Evolutionary conservation across 2,797 vertebrate genomes (phyloP), one percentile per base, ranked within the genome.

Genomic region (Microctenopoma lineatum): DNA sequence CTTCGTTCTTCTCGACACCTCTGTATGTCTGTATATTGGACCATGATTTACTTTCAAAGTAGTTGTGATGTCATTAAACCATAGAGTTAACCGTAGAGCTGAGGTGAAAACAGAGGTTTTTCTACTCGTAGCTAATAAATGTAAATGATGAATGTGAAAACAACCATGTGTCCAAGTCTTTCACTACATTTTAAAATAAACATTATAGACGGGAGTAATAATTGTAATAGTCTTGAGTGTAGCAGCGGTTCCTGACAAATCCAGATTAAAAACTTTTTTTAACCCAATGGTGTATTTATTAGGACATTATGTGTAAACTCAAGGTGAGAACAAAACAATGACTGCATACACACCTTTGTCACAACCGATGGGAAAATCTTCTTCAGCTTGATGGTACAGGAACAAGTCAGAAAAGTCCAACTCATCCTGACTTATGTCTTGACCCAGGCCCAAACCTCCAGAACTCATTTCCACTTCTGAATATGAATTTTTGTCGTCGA

Each of bases 401-500:
- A 98, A 97, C 73, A 98, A 88, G 45, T 95, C 94, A 5, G 95
- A 94, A 81, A 98, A 97, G 89, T 98, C 96, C 83, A 97, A 70
- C 57, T 98, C 97, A 66, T 96, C 96, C 72, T 96, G 95, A 36
- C 92, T 87, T 66, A 92, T 93, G 89, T 85, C 91, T 48, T 73
- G 90, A 45, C 70, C 75, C 50, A 92, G 66, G 21, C 69, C 88
- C 82, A 88, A 72, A 59, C 73, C 87, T 77, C 72, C 83, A 70
- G 90, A 89, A 59, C 82, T 79, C 90, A 92, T 92, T 48, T 83
- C 77, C 62, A 66, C 12, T 25, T 66, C 16, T 27, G 1, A 67
- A 13, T n/a, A 34, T 29, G 41, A 15, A 38, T 25, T 39, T 7
- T 21, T 18, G 42, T 46, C 4, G 4, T 36, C 16, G 29, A 36